phyloP scores from a whole-genome alignment of 2,888 invertebrate species.

The Protodeltote pygarga region DNA sequence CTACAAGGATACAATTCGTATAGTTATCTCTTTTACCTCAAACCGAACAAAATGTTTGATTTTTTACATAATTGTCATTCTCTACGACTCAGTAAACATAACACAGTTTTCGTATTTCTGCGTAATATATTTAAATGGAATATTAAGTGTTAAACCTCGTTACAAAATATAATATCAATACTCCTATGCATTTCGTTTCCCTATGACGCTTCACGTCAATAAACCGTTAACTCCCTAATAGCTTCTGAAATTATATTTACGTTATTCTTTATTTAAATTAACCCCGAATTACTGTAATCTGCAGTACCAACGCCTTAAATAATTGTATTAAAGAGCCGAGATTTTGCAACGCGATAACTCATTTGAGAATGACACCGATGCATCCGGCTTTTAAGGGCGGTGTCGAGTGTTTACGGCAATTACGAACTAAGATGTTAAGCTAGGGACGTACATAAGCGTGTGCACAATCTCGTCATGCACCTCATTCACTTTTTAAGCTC shows the following conservation, averaged over 20 bases:
- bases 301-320: constrained; percentile 41
- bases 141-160: constrained; percentile 10
- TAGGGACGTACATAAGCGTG: constrained; percentile 57
- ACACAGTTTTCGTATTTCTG: not conserved
- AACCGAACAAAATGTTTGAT: constrained; percentile 26
- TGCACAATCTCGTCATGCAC: constrained; percentile 72
- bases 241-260: constrained; percentile 5
- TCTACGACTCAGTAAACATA: constrained; percentile 13
- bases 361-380: constrained; percentile 79
- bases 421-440: constrained; percentile 47
- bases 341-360: constrained; percentile 75
- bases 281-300: constrained; percentile 26
- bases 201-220: constrained; percentile 22
- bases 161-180: constrained; percentile 29
- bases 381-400: constrained; percentile 76
- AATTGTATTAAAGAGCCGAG: constrained; percentile 59
- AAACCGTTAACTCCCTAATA: constrained; percentile 2
- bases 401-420: constrained; percentile 58
- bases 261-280: constrained; percentile 13
- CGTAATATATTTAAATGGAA: not conserved
- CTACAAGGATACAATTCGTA: constrained; percentile 29
- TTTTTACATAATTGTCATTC: constrained; percentile 17
- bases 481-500: constrained; percentile 77
- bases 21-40: constrained; percentile 25
- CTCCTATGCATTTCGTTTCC: constrained; percentile 24